Evolutionary conservation across 2,888 invertebrate species (phyloP).

Genomic region (Drosophila algonquin): DNA sequence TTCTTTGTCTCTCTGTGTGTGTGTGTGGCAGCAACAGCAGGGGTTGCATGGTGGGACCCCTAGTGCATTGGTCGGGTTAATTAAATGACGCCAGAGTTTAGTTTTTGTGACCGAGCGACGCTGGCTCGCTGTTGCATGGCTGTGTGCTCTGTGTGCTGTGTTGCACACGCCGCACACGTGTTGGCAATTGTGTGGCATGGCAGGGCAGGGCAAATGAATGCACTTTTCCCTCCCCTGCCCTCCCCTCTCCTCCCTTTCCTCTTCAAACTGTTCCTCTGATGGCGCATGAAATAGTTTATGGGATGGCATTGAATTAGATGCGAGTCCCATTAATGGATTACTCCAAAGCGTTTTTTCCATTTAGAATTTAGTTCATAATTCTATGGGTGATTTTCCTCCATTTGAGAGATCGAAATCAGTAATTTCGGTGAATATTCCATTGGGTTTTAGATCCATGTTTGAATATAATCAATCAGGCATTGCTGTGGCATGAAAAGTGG

Average conservation of each 20-base stretch:
- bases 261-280: constrained; percentile 33
- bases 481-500: background rate
- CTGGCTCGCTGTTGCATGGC: constrained; percentile 1
- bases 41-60: constrained; percentile 17
- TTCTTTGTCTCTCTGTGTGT: constrained; percentile 3
- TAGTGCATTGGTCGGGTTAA: constrained; percentile 67
- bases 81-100: constrained; percentile 75
- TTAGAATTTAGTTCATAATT: constrained; percentile 22
- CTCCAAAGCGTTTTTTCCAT: constrained; percentile 54
- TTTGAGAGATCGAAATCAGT: background rate
- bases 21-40: constrained; percentile 9
- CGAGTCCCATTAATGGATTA: constrained; percentile 68
- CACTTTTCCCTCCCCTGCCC: constrained; percentile 32
- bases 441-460: background rate
- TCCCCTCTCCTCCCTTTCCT: background rate
- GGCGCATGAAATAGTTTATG: constrained; percentile 33
- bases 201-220: constrained; percentile 17
- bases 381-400: constrained; percentile 13
- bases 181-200: constrained; percentile 63
- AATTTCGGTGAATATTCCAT: background rate
- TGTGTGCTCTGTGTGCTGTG: too few relatives aligned
- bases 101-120: constrained; percentile 19
- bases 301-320: constrained; percentile 56
- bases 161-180: constrained; percentile 74
- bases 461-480: background rate